Conservation (phyloP, 1,140 invertebrate species). For the Chlorops oryzae region DNA sequence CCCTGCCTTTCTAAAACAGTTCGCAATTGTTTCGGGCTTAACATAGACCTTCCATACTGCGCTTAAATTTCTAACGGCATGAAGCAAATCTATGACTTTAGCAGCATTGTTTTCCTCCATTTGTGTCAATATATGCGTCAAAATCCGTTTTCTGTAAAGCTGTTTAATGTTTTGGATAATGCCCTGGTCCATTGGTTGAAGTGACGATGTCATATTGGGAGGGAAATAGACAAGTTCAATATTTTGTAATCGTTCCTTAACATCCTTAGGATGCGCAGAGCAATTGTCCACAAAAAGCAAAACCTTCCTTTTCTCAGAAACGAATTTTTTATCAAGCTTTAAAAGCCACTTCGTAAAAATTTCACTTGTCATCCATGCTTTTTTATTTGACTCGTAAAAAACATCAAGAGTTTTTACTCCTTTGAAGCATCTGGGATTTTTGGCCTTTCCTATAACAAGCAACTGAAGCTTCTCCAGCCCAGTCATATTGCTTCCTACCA, state of each 20-base stretch:
- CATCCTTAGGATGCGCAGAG: constrained; percentile 6
- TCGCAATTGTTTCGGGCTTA: constrained; percentile 8
- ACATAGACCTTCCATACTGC: constrained; percentile 3
- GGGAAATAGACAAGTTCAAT: too few species aligned
- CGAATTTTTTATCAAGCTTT: background rate
- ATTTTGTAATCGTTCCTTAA: too few species aligned
- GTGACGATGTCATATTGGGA: too few species aligned
- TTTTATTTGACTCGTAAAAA: background rate
- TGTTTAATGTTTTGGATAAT: background rate
- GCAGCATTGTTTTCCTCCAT: background rate
- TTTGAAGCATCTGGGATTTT: too few species aligned
- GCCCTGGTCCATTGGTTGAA: too few species aligned
- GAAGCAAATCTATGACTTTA: background rate
- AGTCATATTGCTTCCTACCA: background rate
- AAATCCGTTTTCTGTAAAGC: constrained; percentile 3
- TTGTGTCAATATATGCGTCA: constrained; percentile 4
- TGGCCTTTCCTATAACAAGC: background rate
- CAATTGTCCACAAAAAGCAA: constrained; percentile 8
- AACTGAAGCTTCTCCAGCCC: background rate
- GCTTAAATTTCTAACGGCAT: constrained; percentile 2
- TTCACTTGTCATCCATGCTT: background rate
- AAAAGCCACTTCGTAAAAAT: constrained; percentile 4
- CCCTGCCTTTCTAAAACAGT: constrained; percentile 9
- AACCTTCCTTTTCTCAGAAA: constrained; percentile 8
- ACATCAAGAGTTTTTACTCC: background rate